Evolutionary conservation across 1,140 invertebrate genomes (phyloP).

Genomic region (Pogonomyrmex californicus): DNA sequence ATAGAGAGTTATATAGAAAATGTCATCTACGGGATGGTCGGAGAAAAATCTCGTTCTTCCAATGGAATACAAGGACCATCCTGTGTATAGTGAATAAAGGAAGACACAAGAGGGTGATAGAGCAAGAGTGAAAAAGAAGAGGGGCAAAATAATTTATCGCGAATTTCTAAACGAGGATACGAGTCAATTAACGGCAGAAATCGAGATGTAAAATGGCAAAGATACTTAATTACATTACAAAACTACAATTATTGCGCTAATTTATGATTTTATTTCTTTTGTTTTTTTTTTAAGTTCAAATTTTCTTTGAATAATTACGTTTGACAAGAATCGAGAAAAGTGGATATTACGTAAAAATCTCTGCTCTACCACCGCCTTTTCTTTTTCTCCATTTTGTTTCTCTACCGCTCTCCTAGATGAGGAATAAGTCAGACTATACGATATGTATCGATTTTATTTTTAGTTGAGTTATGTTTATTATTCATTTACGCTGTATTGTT

Average conservation of each 20-base stretch:
- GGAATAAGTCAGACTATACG: conserved; percentile 33
- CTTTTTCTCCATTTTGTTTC: conserved; percentile 59
- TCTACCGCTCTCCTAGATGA: conserved; percentile 41
- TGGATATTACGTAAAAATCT: conserved; percentile 40
- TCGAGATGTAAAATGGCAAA: conserved; percentile 45
- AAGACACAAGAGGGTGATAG: conserved; percentile 57
- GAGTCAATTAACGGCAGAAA: conserved; percentile 46
- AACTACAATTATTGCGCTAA: conserved; percentile 1
- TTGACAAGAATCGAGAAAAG: not conserved
- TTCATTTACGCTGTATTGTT: conserved; percentile 67
- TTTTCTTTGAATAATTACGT: conserved; percentile 7
- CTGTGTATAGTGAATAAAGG: conserved; percentile 21
- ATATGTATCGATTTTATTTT: conserved; percentile 49
- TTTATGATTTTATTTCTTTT: not conserved
- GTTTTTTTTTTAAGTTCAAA: not conserved
- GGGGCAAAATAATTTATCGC: not conserved
- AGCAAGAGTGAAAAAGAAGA: conserved; percentile 55
- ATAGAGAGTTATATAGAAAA: conserved; percentile 26
- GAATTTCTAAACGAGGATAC: conserved; percentile 31
- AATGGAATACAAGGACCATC: conserved; percentile 4
- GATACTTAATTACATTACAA: conserved; percentile 51
- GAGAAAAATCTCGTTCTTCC: conserved; percentile 27
- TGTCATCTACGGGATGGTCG: conserved; percentile 50
- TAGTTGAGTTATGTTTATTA: conserved; percentile 71
- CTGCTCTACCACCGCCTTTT: conserved; percentile 61